A percentile compares a stretch with the other conserved stretches of the same genome.
Evolutionary conservation across 1,140 invertebrate species (phyloP).

Genomic region (Drosophila equinoxialis): DNA sequence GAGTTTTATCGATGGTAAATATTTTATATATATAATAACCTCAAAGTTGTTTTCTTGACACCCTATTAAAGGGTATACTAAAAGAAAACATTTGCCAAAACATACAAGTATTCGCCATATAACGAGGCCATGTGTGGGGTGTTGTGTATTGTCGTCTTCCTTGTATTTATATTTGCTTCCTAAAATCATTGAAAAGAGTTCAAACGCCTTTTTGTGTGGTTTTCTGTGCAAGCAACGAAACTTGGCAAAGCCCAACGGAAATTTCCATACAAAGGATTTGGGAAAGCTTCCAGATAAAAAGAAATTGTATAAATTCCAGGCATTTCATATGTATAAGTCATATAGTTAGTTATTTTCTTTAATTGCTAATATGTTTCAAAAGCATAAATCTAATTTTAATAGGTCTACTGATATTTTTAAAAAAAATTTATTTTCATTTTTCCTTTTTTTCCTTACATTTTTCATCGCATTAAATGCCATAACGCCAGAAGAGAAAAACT

Average conservation of each 20-base stretch:
- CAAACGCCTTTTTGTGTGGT: slow-evolving; percentile 48
- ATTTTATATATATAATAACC: no score
- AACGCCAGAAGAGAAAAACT: slow-evolving; percentile 13
- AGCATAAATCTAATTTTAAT: slow-evolving; percentile 37
- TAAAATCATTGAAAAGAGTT: slow-evolving; percentile 74
- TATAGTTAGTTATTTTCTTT: slow-evolving; percentile 32
- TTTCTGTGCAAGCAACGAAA: slow-evolving; percentile 19
- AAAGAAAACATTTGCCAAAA: slow-evolving; percentile 52
- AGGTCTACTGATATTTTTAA: slow-evolving; percentile 1
- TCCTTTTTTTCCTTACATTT: neutral
- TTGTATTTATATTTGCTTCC: slow-evolving; percentile 69
- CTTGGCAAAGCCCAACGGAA: slow-evolving; percentile 60
- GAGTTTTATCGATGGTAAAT: no score
- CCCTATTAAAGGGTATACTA: neutral
- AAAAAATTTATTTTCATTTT: neutral
- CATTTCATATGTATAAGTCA: slow-evolving; percentile 20
- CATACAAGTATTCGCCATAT: slow-evolving; percentile 25
- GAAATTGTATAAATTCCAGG: slow-evolving; percentile 28
- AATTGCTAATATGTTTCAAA: slow-evolving; percentile 35
- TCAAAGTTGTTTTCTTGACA: neutral
- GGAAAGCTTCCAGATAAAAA: slow-evolving; percentile 22
- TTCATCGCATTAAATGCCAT: slow-evolving; percentile 10
- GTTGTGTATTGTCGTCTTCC: slow-evolving; percentile 42
- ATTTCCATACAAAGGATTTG: slow-evolving; percentile 41
- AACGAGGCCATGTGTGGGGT: slow-evolving; percentile 56